Percentiles rank a stretch among this genome's conserved stretches.
Evolutionary conservation across 2,888 invertebrate genomes (phyloP).

Genomic region (Elysia crispata): DNA sequence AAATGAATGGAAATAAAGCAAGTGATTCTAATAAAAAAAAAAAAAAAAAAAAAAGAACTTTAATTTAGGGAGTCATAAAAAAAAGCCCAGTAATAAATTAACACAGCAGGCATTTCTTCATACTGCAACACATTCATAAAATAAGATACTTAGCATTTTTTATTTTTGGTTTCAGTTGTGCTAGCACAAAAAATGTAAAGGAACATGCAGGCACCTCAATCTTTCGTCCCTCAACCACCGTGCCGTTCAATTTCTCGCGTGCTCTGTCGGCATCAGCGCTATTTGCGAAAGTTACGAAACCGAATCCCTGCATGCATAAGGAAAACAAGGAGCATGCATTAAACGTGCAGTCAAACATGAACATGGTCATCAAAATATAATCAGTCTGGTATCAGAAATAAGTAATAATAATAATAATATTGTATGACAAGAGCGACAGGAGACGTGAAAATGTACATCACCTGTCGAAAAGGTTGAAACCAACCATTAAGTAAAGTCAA

Average conservation of each 20-base stretch:
- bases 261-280: conserved; percentile 99
- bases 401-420: conserved; percentile 28
- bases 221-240: conserved; percentile 99
- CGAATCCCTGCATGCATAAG: conserved; percentile 98
- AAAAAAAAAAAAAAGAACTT: conserved; percentile 45
- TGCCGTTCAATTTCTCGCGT: conserved; percentile 99
- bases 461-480: not conserved
- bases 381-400: conserved; percentile 38
- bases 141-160: conserved; percentile 62
- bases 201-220: conserved; percentile 90
- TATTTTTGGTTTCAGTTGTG: conserved; percentile 62
- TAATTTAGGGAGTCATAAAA: too few species aligned
- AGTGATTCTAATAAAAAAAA: conserved; percentile 42
- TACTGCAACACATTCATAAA: conserved; percentile 69
- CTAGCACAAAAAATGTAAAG: conserved; percentile 74
- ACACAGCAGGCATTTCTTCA: conserved; percentile 73
- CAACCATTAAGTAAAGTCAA: not conserved
- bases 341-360: conserved; percentile 73
- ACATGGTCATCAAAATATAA: conserved; percentile 43
- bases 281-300: conserved; percentile 99
- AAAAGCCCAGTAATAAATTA: conserved; percentile 14
- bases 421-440: not conserved
- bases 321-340: conserved; percentile 75
- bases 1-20: conserved; percentile 20
- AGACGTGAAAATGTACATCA: not conserved